Evolutionary conservation across 2,113 vertebrate genomes (phyloP).

Genomic region (Mus spicilegus): DNA sequence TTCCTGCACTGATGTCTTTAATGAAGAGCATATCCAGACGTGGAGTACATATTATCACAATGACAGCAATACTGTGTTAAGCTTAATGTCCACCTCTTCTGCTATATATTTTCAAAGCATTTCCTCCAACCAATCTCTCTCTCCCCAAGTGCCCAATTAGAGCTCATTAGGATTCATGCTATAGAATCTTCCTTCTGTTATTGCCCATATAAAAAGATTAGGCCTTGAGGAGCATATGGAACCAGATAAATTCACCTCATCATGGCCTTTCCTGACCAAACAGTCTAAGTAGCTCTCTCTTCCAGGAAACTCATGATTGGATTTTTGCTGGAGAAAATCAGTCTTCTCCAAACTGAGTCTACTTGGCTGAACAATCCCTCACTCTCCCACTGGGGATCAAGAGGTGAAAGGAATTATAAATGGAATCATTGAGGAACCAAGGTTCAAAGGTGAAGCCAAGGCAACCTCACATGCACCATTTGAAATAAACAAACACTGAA

Average conservation of each 20-base stretch:
- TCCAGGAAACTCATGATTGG: slow-evolving; percentile 61
- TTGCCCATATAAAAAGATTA: slow-evolving; percentile 57
- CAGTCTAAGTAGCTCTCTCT: slow-evolving; percentile 48
- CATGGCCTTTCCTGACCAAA: slow-evolving; percentile 47
- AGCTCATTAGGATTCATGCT: slow-evolving; percentile 32
- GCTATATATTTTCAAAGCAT: slow-evolving; percentile 23
- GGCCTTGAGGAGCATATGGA: slow-evolving; percentile 32
- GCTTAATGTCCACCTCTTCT: slow-evolving; percentile 38
- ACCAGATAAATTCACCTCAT: slow-evolving; percentile 37
- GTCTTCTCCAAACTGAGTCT: slow-evolving; percentile 34
- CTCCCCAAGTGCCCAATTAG: slow-evolving; percentile 29
- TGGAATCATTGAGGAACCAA: slow-evolving; percentile 54
- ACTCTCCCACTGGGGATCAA: slow-evolving; percentile 63
- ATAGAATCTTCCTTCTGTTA: slow-evolving; percentile 42
- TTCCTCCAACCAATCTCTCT: slow-evolving; percentile 41
- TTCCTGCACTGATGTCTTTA: slow-evolving; percentile 1
- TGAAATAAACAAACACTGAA: slow-evolving; percentile 36
- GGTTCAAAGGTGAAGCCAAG: slow-evolving; percentile 59
- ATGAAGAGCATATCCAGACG: slow-evolving; percentile 44
- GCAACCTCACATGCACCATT: slow-evolving; percentile 17
- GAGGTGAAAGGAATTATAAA: slow-evolving; percentile 47
- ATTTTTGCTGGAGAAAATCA: slow-evolving; percentile 49
- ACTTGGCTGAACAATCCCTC: slow-evolving; percentile 61
- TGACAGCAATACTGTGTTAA: slow-evolving; percentile 60
- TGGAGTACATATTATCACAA: slow-evolving; percentile 1